phyloP scores from a whole-genome alignment of 2,888 invertebrate species.

The Torymus tubicola region DNA sequence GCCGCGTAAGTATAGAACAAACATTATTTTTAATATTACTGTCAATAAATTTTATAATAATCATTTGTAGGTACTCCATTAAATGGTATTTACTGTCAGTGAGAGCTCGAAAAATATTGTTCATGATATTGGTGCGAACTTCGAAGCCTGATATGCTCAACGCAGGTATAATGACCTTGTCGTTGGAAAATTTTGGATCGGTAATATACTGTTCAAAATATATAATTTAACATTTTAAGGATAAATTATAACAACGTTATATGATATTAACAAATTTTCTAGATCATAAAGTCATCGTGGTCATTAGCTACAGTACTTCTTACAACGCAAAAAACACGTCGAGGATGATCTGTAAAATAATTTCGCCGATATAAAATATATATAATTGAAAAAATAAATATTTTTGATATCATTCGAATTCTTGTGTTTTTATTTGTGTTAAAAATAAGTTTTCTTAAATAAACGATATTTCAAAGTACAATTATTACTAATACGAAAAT shows the following conservation, averaged over 20 bases:
- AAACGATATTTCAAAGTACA: too few species aligned
- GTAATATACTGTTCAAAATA: background rate
- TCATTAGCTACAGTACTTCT: conserved; percentile 24
- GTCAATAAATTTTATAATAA: too few species aligned
- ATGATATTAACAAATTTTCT: background rate
- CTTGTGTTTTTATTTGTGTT: too few species aligned
- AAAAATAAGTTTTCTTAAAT: too few species aligned
- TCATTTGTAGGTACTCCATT: background rate
- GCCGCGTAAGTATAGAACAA: conserved; percentile 19
- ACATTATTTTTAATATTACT: too few species aligned
- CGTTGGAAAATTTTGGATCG: conserved; percentile 21
- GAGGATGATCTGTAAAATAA: background rate
- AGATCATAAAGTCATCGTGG: conserved; percentile 42
- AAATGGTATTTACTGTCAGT: conserved; percentile 32
- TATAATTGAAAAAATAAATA: too few species aligned
- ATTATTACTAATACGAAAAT: too few species aligned
- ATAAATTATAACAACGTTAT: background rate
- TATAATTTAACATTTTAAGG: background rate
- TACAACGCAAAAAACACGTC: background rate
- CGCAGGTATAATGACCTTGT: conserved; percentile 9
- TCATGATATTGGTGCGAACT: conserved; percentile 24
- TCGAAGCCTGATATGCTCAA: background rate
- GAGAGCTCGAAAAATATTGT: conserved; percentile 5
- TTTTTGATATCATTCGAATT: too few species aligned
- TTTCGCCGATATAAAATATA: too few species aligned